phyloP scores from a whole-genome alignment of 1,140 invertebrate species.

The Bathynomus jamesi region DNA sequence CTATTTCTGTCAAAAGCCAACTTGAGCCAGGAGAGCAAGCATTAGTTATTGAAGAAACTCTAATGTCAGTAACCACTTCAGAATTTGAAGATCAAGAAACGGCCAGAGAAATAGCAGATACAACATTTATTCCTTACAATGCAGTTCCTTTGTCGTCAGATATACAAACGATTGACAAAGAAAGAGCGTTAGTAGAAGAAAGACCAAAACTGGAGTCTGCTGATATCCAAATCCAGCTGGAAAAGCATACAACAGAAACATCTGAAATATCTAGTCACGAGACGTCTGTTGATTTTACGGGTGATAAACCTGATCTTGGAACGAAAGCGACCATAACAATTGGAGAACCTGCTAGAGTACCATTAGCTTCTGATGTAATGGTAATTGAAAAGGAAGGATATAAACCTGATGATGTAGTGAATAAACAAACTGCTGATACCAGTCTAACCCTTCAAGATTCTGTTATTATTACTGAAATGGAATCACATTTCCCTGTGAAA shows the following conservation, averaged over 20 bases:
- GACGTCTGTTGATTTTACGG: neutral
- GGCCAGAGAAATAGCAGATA: slow-evolving; percentile 20
- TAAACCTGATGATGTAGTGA: neutral
- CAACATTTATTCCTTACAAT: slow-evolving; percentile 18
- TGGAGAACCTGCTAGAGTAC: neutral
- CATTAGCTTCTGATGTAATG: neutral
- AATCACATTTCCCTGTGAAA: neutral
- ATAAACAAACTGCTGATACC: neutral
- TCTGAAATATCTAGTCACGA: neutral
- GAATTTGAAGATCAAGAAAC: slow-evolving; percentile 14
- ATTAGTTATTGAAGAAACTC: slow-evolving; percentile 22
- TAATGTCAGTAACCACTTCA: slow-evolving; percentile 7
- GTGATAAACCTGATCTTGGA: neutral
- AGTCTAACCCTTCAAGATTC: slow-evolving; percentile 39
- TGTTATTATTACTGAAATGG: neutral
- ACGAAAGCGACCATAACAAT: neutral
- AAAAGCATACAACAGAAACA: neutral
- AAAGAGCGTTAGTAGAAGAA: slow-evolving; percentile 21
- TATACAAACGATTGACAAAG: slow-evolving; percentile 29
- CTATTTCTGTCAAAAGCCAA: slow-evolving; percentile 17
- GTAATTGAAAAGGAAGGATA: neutral
- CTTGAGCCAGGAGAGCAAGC: slow-evolving; percentile 19
- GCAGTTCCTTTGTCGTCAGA: slow-evolving; percentile 31
- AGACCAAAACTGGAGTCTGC: slow-evolving; percentile 15
- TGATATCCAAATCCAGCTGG: neutral